phyloP scores from a whole-genome alignment of 2,113 vertebrate species.

The Datnioides undecimradiatus region DNA sequence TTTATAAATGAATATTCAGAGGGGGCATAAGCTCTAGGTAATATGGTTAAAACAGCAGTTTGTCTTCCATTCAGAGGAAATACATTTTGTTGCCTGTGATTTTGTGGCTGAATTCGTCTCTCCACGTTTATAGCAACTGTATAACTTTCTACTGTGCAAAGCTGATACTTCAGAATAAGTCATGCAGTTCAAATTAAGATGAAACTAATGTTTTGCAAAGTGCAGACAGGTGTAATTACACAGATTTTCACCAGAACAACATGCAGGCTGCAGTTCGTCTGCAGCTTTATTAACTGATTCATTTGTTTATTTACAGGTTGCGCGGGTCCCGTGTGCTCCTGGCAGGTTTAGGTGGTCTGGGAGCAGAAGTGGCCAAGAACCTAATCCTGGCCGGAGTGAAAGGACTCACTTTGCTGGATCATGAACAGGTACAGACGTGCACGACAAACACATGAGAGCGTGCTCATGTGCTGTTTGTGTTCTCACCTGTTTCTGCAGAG shows the following conservation, averaged over 20 bases:
- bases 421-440: conserved; percentile 85
- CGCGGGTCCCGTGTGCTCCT: conserved; percentile 91
- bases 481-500: background rate
- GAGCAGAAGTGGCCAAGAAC: conserved; percentile 96
- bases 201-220: background rate
- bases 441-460: background rate
- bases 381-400: conserved; percentile 95
- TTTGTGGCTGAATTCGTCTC: background rate
- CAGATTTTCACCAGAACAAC: background rate
- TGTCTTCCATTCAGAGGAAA: background rate
- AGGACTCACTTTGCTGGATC: conserved; percentile 91
- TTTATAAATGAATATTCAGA: background rate
- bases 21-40: too few relatives aligned
- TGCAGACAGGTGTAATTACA: background rate
- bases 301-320: conserved; percentile 82
- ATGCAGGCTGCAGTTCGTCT: background rate
- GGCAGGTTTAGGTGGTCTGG: conserved; percentile 90
- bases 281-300: too few relatives aligned
- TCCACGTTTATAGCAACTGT: background rate
- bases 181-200: background rate
- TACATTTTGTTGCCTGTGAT: background rate
- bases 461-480: background rate
- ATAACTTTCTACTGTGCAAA: background rate
- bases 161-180: background rate
- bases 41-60: too few relatives aligned